Evolutionary conservation across 1,140 invertebrate species (phyloP), one percentile per base, ranked within the genome.

Genomic region (Mya arenaria): DNA sequence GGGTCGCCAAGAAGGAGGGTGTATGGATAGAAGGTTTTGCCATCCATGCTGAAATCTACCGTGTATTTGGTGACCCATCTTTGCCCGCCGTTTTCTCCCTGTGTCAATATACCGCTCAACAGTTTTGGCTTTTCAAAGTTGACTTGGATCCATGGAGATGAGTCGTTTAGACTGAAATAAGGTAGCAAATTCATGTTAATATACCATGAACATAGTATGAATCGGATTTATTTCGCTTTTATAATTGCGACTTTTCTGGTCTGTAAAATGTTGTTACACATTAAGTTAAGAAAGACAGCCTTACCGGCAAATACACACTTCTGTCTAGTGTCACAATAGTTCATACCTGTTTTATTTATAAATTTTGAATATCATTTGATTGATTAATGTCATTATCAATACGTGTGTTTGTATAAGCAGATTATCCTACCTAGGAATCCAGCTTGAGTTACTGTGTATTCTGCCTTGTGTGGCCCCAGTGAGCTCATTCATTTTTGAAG

Each of bases 121-220:
- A 89, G 81, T 73, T 92, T 90, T 8, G 87, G 73, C 66, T 92
- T 89, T 37, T 81, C 56, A 52, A 93, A 88, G 79, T 93, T 89
- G 17, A 93, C 87, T 86, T 92, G 84, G 19, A 87, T 84, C 84
- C 83, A 88, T 3, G 78, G 85, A 13, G 55, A 30, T 4, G 41
- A 69, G 69, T 88, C 87, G 48, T 52, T 77, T 0, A 56, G 8
- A 15, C 87, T 88, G n/a, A n/a, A 68, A 69, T 44, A 28, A 19
- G 23, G n/a, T 28, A 28, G 15, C 32, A 28, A 62, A 17, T 62
- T 23, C 32, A 62, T 71, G 58, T 3, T 34, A 28, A 62, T 55
- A 25, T 2, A 2, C 32, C 15, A 25, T 52, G 56, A n/a, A n/a
- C 30, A 5, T 62, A n/a, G n/a, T n/a, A n/a, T n/a, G n/a, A n/a